Evolutionary conservation across 2,113 vertebrate species (phyloP), one percentile per base, ranked within the genome.

Genomic region (Malurus alboscapulatus): DNA sequence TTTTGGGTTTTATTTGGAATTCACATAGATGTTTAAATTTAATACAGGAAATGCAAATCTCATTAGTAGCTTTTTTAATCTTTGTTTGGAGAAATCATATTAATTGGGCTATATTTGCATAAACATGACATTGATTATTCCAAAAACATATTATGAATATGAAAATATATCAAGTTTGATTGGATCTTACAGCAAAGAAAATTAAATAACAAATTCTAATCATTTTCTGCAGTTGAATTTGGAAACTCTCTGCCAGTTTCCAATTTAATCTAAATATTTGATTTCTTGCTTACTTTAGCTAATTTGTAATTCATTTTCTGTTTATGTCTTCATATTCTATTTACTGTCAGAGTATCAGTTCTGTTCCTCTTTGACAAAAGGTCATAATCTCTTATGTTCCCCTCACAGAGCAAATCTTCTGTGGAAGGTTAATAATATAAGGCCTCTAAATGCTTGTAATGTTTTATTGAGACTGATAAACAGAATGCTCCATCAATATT

Each of bases 31-130:
- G 19, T 84, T 72, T 89, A 82, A 61, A 91, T 65, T 78, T 87
- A 87, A 78, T 42, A 67, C 14, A 69, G 29, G 22, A 90, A 61
- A 75, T 81, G 38, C 2, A 86, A 77, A 74, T 44, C 65, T 78
- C 42, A 74, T 74, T 88, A 92, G 48, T 42, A 88, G 27, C 4
- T 81, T 88, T 90, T 93, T 75, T 38, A 85, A 85, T 69, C 10
- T 94, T 25, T 88, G 44, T 87, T 57, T 90, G 30, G 59, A 93
- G 22, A 87, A 32, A 90, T 88, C 29, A 55, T 74, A 92, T 78
- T 90, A 86, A 74, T 93, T 75, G 87, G 53, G 8, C 9, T 84
- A 24, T 84, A 90, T 80, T 88, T 94, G 80, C 88, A 93, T 87
- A 87, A 93, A 75, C 30, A 68, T 87, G 48, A 36, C 22, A 78